A percentile compares a stretch with the other conserved stretches of the same genome.
phyloP scores from a whole-genome alignment of 2,888 invertebrate species.

The Himalopsyche tibetana region DNA sequence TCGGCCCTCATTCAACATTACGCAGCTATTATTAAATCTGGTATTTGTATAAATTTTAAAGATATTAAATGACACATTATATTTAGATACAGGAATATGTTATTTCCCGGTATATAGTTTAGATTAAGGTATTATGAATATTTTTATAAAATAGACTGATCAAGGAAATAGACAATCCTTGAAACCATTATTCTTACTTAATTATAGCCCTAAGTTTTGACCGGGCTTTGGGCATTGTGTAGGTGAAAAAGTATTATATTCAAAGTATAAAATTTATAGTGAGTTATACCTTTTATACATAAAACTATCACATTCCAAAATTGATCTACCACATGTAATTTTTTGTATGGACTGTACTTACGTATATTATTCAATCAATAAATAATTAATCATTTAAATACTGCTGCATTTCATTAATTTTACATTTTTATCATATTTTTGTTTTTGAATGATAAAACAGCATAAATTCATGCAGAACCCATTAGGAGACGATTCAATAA shows the following conservation, averaged over 20 bases:
- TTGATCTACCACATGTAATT: neutral
- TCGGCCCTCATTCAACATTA: neutral
- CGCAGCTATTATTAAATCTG: constrained; percentile 13
- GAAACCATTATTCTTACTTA: neutral
- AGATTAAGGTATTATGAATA: neutral
- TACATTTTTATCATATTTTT: too few relatives aligned
- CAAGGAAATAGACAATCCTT: neutral
- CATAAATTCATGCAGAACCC: too few relatives aligned
- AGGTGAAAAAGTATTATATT: constrained; percentile 30
- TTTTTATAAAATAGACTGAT: constrained; percentile 31
- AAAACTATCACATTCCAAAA: constrained; percentile 13
- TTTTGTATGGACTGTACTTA: constrained; percentile 12
- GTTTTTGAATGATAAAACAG: too few relatives aligned
- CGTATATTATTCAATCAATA: neutral
- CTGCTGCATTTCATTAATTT: neutral
- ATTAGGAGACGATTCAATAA: too few relatives aligned
- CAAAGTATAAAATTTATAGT: constrained; percentile 27
- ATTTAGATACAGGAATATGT: neutral
- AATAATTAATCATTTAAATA: constrained; percentile 12
- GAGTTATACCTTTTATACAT: constrained; percentile 31
- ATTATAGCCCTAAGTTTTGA: neutral
- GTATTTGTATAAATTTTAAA: neutral
- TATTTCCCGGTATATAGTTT: neutral
- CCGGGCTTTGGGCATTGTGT: constrained; percentile 1
- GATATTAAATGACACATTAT: too few relatives aligned